A percentile compares a stretch with the other conserved stretches of the same genome.
Evolutionary conservation across 2,797 vertebrate genomes (phyloP).

Genomic region (Heteromormyrus szaboi): DNA sequence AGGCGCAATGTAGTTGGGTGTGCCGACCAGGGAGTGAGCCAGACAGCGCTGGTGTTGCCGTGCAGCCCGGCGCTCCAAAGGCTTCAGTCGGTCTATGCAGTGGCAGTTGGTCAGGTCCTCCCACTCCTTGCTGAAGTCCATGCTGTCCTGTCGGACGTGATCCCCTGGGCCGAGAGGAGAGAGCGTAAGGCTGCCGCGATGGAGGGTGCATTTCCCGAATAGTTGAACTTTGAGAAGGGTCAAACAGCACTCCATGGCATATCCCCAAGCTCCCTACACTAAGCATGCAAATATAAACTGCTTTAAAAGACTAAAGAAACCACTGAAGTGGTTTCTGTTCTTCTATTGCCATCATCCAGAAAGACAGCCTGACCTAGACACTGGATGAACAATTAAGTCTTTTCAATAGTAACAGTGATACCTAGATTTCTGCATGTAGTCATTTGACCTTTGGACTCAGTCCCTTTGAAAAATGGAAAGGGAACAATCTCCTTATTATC

Average conservation of each 20-base stretch:
- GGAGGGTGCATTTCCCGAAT: not conserved
- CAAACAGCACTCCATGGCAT: not conserved
- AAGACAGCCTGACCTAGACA: not conserved
- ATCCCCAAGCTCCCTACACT: not conserved
- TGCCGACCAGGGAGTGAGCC: conserved; percentile 93
- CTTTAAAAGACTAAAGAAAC: not conserved
- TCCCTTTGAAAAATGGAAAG: conserved; percentile 14
- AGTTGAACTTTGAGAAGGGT: not conserved
- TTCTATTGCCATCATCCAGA: not conserved
- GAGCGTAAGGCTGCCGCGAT: not conserved
- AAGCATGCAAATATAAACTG: not conserved
- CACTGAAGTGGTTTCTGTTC: not conserved
- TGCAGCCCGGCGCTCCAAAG: conserved; percentile 84
- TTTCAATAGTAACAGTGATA: conserved; percentile 9
- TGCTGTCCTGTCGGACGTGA: conserved; percentile 91
- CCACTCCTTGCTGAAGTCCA: conserved; percentile 99
- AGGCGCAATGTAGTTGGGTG: conserved; percentile 93
- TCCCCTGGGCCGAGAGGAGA: conserved; percentile 64
- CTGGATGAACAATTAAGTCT: not conserved
- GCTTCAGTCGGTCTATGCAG: conserved; percentile 88
- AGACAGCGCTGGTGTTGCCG: conserved; percentile 91
- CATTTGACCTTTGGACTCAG: conserved; percentile 18
- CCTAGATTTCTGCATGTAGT: conserved; percentile 2
- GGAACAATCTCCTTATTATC: conserved; percentile 17
- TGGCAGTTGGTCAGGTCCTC: conserved; percentile 82